A percentile compares a stretch with the other conserved stretches of the same genome.
Conservation (phyloP, 2,888 invertebrate genomes). For the Koerneria pararmatus region DNA sequence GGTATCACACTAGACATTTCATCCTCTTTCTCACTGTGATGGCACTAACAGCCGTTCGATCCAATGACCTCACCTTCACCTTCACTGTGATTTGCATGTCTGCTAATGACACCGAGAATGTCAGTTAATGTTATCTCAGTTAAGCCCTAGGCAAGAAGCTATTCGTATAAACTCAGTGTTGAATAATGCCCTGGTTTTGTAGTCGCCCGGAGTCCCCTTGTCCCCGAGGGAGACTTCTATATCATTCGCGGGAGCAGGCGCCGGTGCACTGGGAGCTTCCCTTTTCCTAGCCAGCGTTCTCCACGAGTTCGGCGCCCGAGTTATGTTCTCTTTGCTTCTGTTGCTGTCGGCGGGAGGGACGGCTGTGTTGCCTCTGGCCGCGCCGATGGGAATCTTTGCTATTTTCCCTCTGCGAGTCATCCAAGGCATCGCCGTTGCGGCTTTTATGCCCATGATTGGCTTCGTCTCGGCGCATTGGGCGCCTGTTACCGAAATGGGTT, state of each 20-base stretch:
- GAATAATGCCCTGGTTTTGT: neutral
- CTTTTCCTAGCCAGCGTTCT: constrained; percentile 24
- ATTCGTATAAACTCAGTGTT: too few relatives aligned
- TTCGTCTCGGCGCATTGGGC: constrained; percentile 39
- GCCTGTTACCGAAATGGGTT: constrained; percentile 37
- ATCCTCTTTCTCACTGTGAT: constrained; percentile 34
- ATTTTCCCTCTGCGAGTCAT: constrained; percentile 17
- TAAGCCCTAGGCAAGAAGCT: too few relatives aligned
- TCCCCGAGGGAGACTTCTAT: constrained; percentile 23
- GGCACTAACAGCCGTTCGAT: constrained; percentile 36
- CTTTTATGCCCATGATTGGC: constrained; percentile 41
- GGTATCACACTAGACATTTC: constrained; percentile 27
- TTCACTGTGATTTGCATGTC: constrained; percentile 47
- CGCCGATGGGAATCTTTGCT: neutral
- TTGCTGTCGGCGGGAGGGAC: neutral
- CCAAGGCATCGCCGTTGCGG: constrained; percentile 34
- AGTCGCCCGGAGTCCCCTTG: constrained; percentile 23
- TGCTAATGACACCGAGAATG: constrained; percentile 29
- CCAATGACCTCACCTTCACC: constrained; percentile 42
- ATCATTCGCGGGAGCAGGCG: constrained; percentile 28
- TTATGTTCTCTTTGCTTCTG: neutral
- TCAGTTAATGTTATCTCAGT: too few relatives aligned
- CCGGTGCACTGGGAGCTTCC: constrained; percentile 24
- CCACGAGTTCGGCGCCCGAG: constrained; percentile 26
- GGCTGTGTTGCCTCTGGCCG: constrained; percentile 2